phyloP scores from a whole-genome alignment of 2,113 vertebrate species.

The Sinocyclocheilus anophthalmus region DNA sequence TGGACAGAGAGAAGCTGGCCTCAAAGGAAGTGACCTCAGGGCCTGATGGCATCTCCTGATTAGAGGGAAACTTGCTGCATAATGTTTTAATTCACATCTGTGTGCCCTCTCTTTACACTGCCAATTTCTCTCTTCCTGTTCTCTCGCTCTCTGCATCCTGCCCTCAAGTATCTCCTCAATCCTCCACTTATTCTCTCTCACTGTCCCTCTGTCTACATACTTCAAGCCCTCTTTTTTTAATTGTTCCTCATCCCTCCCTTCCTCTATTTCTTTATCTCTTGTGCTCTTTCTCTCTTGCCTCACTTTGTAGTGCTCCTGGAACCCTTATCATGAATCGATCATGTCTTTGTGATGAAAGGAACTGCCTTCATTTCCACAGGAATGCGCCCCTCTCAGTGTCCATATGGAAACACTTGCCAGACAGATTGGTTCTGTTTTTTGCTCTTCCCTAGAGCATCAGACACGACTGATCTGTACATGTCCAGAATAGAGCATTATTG shows the following conservation, averaged over 20 bases:
- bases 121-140: conserved; percentile 29
- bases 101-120: conserved; percentile 41
- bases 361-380: conserved; percentile 73
- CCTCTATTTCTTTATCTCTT: conserved; percentile 51
- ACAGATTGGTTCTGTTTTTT: conserved; percentile 66
- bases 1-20: conserved; percentile 69
- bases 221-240: conserved; percentile 6
- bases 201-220: conserved; percentile 31
- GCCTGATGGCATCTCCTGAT: conserved; percentile 71
- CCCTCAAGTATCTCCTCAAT: conserved; percentile 33
- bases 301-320: conserved; percentile 62
- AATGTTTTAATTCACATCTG: conserved; percentile 73
- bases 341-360: conserved; percentile 79
- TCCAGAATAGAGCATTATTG: conserved; percentile 19
- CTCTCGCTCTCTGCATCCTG: conserved; percentile 21
- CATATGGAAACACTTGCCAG: conserved; percentile 77
- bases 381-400: conserved; percentile 66
- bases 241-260: conserved; percentile 50
- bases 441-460: conserved; percentile 59
- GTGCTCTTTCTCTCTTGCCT: conserved; percentile 67
- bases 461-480: conserved; percentile 54
- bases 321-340: conserved; percentile 78
- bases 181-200: conserved; percentile 33
- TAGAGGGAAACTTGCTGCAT: conserved; percentile 65
- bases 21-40: conserved; percentile 75